phyloP scores from a whole-genome alignment of 2,113 vertebrate genomes.

The Helogale parvula region DNA sequence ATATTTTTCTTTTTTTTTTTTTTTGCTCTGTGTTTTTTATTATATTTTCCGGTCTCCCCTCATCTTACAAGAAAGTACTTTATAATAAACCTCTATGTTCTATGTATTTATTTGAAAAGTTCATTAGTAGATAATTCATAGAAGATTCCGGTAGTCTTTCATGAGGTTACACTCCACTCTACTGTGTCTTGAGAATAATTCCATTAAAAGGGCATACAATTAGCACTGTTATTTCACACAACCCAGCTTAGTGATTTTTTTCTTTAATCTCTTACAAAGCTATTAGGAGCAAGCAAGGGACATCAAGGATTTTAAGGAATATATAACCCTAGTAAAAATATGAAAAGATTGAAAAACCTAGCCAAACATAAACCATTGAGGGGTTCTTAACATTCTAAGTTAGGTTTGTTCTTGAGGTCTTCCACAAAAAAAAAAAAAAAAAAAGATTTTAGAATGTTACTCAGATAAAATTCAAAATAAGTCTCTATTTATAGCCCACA shows the following conservation, averaged over 20 bases:
- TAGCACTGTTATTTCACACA: not conserved
- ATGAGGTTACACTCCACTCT: not conserved
- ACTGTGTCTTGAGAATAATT: not conserved
- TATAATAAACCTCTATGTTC: not conserved
- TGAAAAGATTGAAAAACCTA: not conserved
- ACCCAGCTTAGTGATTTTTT: not conserved
- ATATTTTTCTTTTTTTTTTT: not conserved
- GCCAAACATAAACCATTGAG: not conserved
- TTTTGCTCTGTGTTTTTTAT: not conserved
- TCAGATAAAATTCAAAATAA: constrained; percentile 38
- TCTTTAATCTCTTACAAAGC: not conserved
- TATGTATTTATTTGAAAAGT: not conserved
- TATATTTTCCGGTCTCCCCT: not conserved
- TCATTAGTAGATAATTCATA: not conserved
- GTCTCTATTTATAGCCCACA: not conserved
- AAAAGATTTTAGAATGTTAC: constrained; percentile 12
- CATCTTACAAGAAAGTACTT: not conserved
- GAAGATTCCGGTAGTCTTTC: not conserved
- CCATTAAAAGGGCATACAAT: not conserved
- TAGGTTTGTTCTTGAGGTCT: not conserved
- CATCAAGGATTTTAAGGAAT: not conserved
- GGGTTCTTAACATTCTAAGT: not conserved
- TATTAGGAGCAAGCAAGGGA: not conserved
- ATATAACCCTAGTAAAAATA: not conserved
- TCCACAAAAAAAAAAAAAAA: constrained; percentile 24